Conservation (phyloP, 2,113 vertebrate genomes). For the Stegostoma tigrinum region DNA sequence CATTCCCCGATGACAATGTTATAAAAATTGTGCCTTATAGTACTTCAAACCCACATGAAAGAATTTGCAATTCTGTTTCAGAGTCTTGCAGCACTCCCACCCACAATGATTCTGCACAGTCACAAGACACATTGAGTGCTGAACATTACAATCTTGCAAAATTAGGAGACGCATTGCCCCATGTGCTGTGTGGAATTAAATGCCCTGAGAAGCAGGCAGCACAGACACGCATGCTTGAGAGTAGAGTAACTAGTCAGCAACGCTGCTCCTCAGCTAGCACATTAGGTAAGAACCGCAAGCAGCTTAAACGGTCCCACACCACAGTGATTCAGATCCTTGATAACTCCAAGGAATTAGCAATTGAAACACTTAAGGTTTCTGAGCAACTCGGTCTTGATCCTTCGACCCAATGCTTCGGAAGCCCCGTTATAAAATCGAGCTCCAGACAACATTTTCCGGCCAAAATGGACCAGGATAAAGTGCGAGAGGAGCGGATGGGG, state of each 20-base stretch:
- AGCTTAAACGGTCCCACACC: conserved; percentile 36
- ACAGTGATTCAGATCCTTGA: conserved; percentile 32
- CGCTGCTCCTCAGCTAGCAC: conserved; percentile 1
- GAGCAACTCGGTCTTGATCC: background rate
- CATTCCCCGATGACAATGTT: background rate
- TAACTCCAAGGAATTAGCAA: background rate
- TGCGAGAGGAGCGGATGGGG: background rate
- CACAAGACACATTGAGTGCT: conserved; percentile 17
- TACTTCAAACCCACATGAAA: background rate
- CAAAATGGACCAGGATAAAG: background rate
- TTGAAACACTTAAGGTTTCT: background rate
- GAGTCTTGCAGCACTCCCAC: background rate
- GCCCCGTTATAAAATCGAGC: background rate
- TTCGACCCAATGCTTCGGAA: background rate
- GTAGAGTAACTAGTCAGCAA: background rate
- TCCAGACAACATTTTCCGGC: background rate
- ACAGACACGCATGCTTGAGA: conserved; percentile 29
- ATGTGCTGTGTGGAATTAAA: conserved; percentile 19
- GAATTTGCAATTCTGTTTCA: background rate
- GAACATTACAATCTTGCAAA: conserved; percentile 29
- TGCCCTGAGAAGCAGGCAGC: conserved; percentile 27
- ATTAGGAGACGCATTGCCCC: conserved; percentile 33
- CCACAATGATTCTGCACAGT: background rate
- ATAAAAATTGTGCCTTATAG: background rate
- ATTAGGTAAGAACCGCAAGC: conserved; percentile 26